A percentile compares a stretch with the other conserved stretches of the same genome.
Conservation (phyloP, 2,797 vertebrate genomes). For the Hippopotamyrus pictus region DNA sequence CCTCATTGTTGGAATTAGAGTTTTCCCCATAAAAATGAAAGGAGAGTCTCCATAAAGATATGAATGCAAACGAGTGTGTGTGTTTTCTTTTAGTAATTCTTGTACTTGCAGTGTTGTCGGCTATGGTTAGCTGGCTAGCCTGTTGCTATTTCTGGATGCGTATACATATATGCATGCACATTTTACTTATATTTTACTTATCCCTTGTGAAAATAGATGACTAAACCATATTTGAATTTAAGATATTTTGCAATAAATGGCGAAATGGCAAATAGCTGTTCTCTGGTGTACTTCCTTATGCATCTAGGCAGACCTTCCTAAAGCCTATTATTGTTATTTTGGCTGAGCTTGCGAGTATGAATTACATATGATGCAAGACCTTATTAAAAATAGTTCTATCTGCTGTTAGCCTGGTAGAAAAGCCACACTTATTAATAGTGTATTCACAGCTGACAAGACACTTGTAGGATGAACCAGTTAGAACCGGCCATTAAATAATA, state of each 20-base stretch:
- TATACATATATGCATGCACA: background rate
- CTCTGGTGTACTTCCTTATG: background rate
- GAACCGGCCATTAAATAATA: conserved; percentile 8
- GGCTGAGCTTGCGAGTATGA: conserved; percentile 25
- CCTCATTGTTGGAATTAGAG: background rate
- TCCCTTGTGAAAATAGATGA: background rate
- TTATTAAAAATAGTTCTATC: conserved; percentile 33
- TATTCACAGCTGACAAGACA: conserved; percentile 19
- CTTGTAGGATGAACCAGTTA: conserved; percentile 13
- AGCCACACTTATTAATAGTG: conserved; percentile 24
- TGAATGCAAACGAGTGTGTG: background rate
- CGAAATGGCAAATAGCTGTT: background rate
- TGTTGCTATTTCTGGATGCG: background rate
- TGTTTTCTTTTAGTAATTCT: background rate
- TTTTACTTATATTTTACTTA: background rate
- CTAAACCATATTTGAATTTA: background rate
- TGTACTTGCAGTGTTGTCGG: background rate
- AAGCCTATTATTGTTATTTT: conserved; percentile 35
- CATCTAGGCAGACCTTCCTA: background rate
- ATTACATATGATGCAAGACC: conserved; percentile 27
- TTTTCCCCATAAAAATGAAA: background rate
- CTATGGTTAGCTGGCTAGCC: background rate
- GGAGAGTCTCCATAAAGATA: background rate
- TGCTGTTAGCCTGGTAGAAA: conserved; percentile 20
- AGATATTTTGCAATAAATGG: background rate